Conservation (phyloP, 2,113 vertebrate species). For the Elgaria multicarinata region DNA sequence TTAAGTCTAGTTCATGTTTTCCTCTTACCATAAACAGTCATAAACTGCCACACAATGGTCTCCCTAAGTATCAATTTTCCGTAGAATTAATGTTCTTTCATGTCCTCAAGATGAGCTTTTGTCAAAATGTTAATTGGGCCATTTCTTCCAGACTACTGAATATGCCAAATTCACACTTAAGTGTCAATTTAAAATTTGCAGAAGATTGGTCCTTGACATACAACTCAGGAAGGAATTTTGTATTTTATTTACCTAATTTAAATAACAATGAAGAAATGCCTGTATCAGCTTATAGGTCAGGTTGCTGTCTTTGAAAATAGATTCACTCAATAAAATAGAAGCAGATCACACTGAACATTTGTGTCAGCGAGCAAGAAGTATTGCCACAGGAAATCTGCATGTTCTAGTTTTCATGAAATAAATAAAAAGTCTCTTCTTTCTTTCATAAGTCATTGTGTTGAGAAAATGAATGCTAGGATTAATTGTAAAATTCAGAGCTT, state of each 20-base stretch:
- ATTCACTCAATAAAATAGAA: neutral
- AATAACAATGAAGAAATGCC: constrained; percentile 6
- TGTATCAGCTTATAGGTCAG: neutral
- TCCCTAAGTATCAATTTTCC: neutral
- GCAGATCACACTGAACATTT: neutral
- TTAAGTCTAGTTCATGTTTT: constrained; percentile 30
- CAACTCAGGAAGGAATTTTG: constrained; percentile 3
- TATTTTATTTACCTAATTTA: neutral
- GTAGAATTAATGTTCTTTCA: neutral
- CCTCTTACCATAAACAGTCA: neutral
- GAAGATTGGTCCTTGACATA: neutral
- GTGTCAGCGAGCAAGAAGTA: neutral
- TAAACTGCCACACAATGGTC: neutral
- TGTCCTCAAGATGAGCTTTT: neutral
- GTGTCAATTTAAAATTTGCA: constrained; percentile 11
- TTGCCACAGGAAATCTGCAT: neutral
- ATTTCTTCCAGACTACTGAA: constrained; percentile 14
- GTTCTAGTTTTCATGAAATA: neutral
- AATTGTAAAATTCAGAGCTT: neutral
- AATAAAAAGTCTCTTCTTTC: neutral
- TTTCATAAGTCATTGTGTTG: rapidly evolving
- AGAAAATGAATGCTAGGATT: neutral
- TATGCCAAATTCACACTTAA: neutral
- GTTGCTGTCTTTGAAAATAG: neutral
- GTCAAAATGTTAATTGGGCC: neutral